phyloP scores from a whole-genome alignment of 2,888 invertebrate genomes.

The Leistus spinibarbis region DNA sequence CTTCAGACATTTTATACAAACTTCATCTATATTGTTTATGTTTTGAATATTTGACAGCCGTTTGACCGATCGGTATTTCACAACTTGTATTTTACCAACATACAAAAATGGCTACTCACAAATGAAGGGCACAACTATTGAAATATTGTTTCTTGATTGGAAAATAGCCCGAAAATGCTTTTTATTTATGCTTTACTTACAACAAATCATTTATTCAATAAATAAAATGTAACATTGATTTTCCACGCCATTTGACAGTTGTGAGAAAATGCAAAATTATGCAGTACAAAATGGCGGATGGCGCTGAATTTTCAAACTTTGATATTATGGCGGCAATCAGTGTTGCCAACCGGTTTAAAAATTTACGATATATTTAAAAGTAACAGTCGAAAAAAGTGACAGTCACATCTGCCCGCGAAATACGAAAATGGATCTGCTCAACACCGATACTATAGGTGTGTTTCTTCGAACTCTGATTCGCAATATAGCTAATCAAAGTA shows the following conservation, averaged over 20 bases:
- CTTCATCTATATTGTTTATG: background rate
- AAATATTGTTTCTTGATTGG: background rate
- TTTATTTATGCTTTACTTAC: background rate
- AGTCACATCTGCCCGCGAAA: no score
- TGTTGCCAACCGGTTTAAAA: no score
- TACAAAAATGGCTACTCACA: conserved; percentile 13
- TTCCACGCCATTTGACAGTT: background rate
- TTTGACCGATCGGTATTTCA: conserved; percentile 9
- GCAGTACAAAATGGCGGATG: background rate
- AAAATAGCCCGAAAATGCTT: background rate
- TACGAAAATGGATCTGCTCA: no score
- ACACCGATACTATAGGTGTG: no score
- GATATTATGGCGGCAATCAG: no score
- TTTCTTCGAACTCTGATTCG: no score
- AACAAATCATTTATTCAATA: background rate
- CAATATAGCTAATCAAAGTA: no score
- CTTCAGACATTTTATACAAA: conserved; percentile 1
- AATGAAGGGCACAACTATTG: background rate
- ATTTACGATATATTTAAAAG: no score
- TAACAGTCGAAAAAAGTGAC: no score
- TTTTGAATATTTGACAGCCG: conserved; percentile 13
- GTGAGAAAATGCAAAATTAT: background rate
- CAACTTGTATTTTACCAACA: conserved; percentile 2
- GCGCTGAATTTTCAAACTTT: no score
- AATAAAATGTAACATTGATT: background rate